These are phyloP conservation scores for Vulpes lagopus DNA, from an alignment of 2,113 vertebrate genomes.

Conservation along the genomic window DNA sequence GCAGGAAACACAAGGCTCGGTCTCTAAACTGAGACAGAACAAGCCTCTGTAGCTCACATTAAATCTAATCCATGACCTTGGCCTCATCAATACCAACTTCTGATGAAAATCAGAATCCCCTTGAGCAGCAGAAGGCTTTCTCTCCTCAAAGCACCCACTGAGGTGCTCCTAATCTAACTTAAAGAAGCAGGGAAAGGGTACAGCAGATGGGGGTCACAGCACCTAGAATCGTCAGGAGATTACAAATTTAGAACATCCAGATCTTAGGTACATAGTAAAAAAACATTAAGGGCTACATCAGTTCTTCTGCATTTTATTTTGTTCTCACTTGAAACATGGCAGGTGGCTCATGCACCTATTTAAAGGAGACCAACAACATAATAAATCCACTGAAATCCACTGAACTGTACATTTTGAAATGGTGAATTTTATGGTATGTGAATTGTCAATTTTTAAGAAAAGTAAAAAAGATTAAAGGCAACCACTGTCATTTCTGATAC, in stretches of 20 bases:
- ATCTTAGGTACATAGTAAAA: neutral
- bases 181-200: neutral
- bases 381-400: neutral
- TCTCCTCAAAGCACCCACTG: neutral
- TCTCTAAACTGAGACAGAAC: neutral
- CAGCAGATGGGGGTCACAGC: accelerated
- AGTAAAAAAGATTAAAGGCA: neutral
- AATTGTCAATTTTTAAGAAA: neutral
- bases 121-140: neutral
- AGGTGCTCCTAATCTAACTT: neutral
- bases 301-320: accelerated
- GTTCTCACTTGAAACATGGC: accelerated
- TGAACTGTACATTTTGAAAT: neutral
- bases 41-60: neutral
- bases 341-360: neutral
- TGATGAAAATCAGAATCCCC: neutral
- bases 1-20: neutral
- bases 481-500: accelerated
- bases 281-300: neutral
- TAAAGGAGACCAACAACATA: neutral
- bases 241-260: neutral
- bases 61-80: neutral
- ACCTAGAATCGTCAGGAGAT: too few species aligned
- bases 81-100: neutral
- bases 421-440: neutral